Evolutionary conservation across 1,140 invertebrate genomes (phyloP), one percentile per base, ranked within the genome.

Genomic region (Artemia franciscana): DNA sequence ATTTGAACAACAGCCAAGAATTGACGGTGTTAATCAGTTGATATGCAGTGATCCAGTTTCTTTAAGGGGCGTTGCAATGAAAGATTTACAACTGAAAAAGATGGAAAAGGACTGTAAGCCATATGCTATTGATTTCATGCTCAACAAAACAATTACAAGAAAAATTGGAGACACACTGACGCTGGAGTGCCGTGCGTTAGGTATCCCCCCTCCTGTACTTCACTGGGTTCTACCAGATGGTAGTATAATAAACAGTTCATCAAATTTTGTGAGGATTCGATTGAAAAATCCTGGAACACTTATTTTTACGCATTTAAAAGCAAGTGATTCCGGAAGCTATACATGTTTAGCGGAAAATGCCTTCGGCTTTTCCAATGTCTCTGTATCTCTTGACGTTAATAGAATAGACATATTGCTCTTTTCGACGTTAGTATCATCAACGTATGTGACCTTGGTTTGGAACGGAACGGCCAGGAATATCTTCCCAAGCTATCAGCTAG

Each of bases 211-310:
- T 2, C 74, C 75, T 5, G 59, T 67, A n/a, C 66, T 77, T 1
- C 65, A 67, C n/a, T 78, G 75, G 76, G 67, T 71, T 24, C 64
- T 75, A n/a, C 73, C 75, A 5, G 69, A 70, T 59, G 74, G 74
- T 4, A 63, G 65, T 2, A 57, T 68, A 3, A 28, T 76, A 3
- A 74, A 73, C 62, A 63, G 64, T 59, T 65, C 69, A 23, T 62
- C 67, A 5, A 68, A 72, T 58, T 63, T 70, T 62, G 67, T 69
- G 21, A 63, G 70, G 24, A 61, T 72, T 59, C 66, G 70, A 26
- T 65, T 75, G 15, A 67, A 65, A 26, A 65, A 68, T 27, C 68
- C 69, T 4, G 72, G 70, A 57, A 71, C 67, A 1, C 66, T 76
- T 5, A 68, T 67, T 5, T 66, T 76, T n/a, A 67, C 67, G 68